phyloP scores from a whole-genome alignment of 2,113 vertebrate species.

The Hyaena hyaena region DNA sequence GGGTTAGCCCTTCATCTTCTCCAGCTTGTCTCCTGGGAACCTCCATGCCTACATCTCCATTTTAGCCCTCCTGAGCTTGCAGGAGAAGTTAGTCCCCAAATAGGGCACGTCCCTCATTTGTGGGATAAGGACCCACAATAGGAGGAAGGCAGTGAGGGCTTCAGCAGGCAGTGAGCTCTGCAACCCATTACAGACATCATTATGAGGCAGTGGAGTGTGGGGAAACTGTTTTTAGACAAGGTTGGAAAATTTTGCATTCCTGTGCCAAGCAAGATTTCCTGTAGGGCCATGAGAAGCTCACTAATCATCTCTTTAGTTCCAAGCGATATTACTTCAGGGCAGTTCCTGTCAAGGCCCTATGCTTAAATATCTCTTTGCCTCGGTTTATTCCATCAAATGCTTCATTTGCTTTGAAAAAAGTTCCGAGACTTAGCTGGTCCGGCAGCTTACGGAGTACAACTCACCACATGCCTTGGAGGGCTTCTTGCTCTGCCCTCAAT shows the following conservation, averaged over 20 bases:
- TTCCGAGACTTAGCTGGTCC: neutral
- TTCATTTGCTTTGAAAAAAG: slow-evolving; percentile 51
- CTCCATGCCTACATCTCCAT: neutral
- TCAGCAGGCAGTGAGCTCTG: slow-evolving; percentile 13
- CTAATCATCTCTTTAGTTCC: slow-evolving; percentile 70
- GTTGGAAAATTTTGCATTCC: slow-evolving; percentile 62
- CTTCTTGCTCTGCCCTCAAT: neutral
- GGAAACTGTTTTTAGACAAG: slow-evolving; percentile 62
- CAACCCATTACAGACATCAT: slow-evolving; percentile 43
- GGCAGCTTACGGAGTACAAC: neutral
- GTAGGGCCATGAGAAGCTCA: slow-evolving; percentile 46
- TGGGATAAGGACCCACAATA: neutral
- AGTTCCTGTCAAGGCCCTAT: slow-evolving; percentile 63
- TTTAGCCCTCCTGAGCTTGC: neutral
- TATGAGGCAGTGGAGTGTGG: neutral
- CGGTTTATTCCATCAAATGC: slow-evolving; percentile 62
- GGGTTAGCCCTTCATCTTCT: neutral
- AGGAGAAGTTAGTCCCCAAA: neutral
- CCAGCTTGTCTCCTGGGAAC: neutral
- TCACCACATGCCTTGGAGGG: neutral
- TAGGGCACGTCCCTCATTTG: neutral
- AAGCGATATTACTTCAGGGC: slow-evolving; percentile 57
- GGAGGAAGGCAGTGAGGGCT: neutral
- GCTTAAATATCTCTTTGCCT: slow-evolving; percentile 60
- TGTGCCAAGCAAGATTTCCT: slow-evolving; percentile 71